Evolutionary conservation across 2,888 invertebrate genomes (phyloP).

Genomic region (Pterobdella sp.): DNA sequence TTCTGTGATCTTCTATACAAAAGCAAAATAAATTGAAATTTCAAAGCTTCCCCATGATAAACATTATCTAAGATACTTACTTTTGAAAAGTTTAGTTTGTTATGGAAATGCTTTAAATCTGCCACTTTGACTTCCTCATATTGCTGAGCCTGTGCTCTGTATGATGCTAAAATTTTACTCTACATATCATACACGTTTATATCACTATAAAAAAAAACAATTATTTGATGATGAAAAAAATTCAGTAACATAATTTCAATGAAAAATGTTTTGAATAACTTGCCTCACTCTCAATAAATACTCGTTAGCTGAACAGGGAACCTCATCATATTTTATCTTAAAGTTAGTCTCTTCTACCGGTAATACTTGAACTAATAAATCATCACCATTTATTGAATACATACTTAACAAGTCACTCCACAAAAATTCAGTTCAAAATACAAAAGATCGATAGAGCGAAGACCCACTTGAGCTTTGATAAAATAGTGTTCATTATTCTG

Average conservation of each 20-base stretch:
- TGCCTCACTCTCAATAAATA: not conserved
- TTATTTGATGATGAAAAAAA: not conserved
- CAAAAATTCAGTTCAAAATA: too few relatives aligned
- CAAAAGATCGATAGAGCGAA: too few relatives aligned
- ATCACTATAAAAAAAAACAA: not conserved
- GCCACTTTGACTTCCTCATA: not conserved
- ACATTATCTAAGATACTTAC: not conserved
- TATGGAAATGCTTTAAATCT: not conserved
- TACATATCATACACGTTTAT: not conserved
- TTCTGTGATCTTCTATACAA: not conserved
- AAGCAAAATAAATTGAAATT: not conserved
- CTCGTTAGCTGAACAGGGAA: not conserved
- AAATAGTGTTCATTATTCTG: too few relatives aligned
- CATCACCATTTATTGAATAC: not conserved
- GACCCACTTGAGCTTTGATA: too few relatives aligned
- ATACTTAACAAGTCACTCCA: too few relatives aligned
- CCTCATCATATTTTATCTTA: not conserved
- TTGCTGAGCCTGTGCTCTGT: conserved; percentile 10
- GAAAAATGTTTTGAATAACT: not conserved
- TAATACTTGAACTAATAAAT: not conserved
- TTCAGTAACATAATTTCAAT: not conserved
- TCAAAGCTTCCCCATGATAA: not conserved
- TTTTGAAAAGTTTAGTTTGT: not conserved
- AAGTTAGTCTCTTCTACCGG: not conserved
- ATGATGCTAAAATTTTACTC: not conserved